Evolutionary conservation across 2,797 vertebrate genomes (phyloP), one percentile per base, ranked within the genome.

Genomic region (Lepilemur ruficaudatus): DNA sequence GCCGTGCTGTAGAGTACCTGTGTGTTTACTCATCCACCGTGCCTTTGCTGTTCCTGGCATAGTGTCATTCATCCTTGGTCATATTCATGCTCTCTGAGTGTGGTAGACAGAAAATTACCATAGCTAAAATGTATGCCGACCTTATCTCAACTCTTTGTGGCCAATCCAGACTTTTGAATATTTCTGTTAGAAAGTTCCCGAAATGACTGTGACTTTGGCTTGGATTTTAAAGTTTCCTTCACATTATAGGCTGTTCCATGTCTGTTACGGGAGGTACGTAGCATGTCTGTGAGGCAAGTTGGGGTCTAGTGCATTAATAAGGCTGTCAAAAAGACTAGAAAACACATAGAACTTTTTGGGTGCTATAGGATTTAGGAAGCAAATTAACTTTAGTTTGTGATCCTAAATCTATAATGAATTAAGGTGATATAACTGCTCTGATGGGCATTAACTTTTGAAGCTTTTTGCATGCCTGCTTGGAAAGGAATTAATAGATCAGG

Each of bases 321-420:
- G 28, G 20, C 41, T n/a, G 3, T 93, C 46, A 55, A 38, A 87
- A 95, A 91, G 35, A 89, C 17, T 65, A 69, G 43, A 43, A 85
- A 55, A 73, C 9, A 46, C 52, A 28, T 9, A 41, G 32, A 79
- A 9, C 30, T 14, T 32, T 28, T 41, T 17, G 38, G 20, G 41
- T 82, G 41, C 11, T 10, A 4, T 5, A 81, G 52, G 23, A 72
- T 91, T 67, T 59, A 83, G 86, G 63, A 90, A 87, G 41, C 46
- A 88, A 82, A 38, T 88, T 82, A 70, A 38, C 14, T 82, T 93
- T 78, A 41, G 41, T 41, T 87, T 83, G 32, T 75, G 70, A 67
- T 81, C 43, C 63, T 92, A 69, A 78, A 73, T 72, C 70, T 69
- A 7, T 75, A 43, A 59, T 63, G 52, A 90, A 81, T 76, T 76